Percentiles rank a stretch among this genome's conserved stretches.
phyloP scores from a whole-genome alignment of 1,140 invertebrate species.

The Paraescarpia echinospica region DNA sequence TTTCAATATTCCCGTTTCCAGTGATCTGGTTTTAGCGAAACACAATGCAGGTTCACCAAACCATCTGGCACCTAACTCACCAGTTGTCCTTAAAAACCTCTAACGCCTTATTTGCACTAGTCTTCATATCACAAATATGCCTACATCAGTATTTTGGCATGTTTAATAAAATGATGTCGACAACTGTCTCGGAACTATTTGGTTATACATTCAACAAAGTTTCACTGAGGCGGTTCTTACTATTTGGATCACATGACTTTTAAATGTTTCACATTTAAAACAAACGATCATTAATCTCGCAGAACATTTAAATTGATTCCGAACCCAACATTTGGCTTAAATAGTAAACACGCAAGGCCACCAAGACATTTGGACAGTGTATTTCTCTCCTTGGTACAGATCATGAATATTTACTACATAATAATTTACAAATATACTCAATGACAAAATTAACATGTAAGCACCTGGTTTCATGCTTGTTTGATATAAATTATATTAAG shows the following conservation, averaged over 20 bases:
- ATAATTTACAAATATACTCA: neutral
- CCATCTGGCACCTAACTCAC: no score
- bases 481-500: neutral
- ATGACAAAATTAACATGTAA: neutral
- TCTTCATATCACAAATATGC: neutral
- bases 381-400: neutral
- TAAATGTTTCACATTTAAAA: neutral
- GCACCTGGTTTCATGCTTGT: neutral
- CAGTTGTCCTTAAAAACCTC: neutral
- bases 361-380: neutral
- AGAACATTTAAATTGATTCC: neutral
- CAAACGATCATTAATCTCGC: neutral
- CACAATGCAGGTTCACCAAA: neutral
- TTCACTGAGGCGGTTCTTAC: neutral
- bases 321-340: neutral
- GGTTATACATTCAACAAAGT: neutral
- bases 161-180: neutral
- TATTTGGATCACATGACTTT: neutral
- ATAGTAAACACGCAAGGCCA: neutral
- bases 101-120: neutral
- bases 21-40: neutral
- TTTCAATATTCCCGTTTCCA: neutral
- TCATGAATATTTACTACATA: neutral
- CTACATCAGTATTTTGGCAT: neutral
- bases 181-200: neutral